Base-by-base conservation (phyloP, 2,113 vertebrate species). In the Eidolon helvum region DNA sequence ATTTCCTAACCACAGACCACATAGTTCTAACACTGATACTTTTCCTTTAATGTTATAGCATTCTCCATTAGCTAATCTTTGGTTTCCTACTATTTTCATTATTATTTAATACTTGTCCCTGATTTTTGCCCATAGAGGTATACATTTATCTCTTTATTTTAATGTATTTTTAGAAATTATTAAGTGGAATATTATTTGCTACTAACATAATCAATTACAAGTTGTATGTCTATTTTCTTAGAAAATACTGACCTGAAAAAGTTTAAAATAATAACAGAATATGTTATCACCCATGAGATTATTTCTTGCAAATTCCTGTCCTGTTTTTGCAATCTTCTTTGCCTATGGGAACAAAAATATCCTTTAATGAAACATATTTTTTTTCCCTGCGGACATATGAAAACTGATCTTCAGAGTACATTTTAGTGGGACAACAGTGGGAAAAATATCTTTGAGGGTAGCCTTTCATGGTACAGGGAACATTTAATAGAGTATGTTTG, bases 231-330 rank as follows among this genome's bases (percentile, higher is more conserved):
- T 48, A 24, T 84, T 80, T 59, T 88, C 66, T 77, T 80, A 43
- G 96, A 96, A 97, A 85, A 95, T 45, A 98, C 98, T 98, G 98
- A 99, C 99, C 99, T 99, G 98, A 96, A 99, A 99, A 93, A 99
- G 99, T 97, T 99, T 99, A 98, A 99, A 99, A 98, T 99, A 99
- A 95, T 99, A 99, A 96, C 99, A 99, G 97, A 99, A 99, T 98
- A 99, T 98, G 43, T 98, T 98, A 97, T 99, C 99, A 15, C 99
- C 99, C 99, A 99, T 99, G 57, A 99, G 99, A 85, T 99, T 98
- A 91, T 98, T 99, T 93, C 99, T 99, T 95, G 99, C 99, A 99
- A 99, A 99, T 98, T 99, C 99, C 95, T 99, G 99, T 77, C 99
- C 99, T 9, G 99, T 97, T 97, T 99, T 98, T 84, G 99, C 99